Evolutionary conservation across 2,888 invertebrate species (phyloP), one percentile per base, ranked within the genome.

Genomic region (Synergus umbraculus): DNA sequence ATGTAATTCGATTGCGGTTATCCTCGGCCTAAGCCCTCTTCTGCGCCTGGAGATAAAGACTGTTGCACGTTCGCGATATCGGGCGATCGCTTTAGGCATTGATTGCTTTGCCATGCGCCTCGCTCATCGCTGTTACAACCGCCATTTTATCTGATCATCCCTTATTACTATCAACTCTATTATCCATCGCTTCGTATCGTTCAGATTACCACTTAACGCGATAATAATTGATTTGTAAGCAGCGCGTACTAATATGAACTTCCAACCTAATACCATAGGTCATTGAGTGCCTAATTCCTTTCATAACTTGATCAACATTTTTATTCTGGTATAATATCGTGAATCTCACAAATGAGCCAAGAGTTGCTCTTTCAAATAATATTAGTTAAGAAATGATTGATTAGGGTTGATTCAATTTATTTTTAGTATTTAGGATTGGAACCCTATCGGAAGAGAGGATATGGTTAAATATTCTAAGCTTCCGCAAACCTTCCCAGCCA

Each of bases 171-270:
- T 84, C 83, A 79, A 77, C 73, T 54, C 77, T 80, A 84, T 84
- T 82, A 84, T 82, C 82, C 80, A 78, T 84, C 82, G 84, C 79
- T 78, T 81, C 81, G 79, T 82, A 83, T 82, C 84, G 84, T 83
- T 78, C 79, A 78, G 82, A 84, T 84, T 84, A 83, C 82, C 82
- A 81, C 79, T 82, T 82, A 84, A 82, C 80, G 80, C 78, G 81
- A 82, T 80, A 81, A 84, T 82, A 84, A 84, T 84, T 83, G 80
- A 84, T 84, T 83, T 83, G 80, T 83, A 82, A 81, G 79, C 77
- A 64, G 79, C 67, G 76, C 76, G 79, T 76, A 79, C 81, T 79
- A 49, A 69, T 37, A 37, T 37, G 37, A 46, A 69, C 29, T 46
- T 46, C 54, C 9, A 1, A 1, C 9, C n/a, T 15, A 58, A 18